These are phyloP conservation scores for Tiliacea citrago DNA, from an alignment of 2,888 invertebrate species.

Conservation along the genomic window DNA sequence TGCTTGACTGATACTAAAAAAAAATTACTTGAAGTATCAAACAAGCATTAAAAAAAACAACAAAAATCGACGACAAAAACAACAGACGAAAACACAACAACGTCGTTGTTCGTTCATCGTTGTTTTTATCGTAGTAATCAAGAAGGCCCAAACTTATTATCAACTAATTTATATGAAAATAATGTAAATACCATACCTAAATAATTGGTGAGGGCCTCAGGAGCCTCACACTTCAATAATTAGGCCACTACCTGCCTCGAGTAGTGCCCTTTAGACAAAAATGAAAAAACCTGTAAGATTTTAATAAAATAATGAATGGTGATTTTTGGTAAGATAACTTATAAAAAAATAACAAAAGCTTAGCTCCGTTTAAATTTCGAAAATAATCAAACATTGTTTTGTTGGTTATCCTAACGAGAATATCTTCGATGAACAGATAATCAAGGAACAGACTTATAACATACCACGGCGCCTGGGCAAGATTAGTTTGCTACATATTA, in stretches of 20 bases:
- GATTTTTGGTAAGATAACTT: no score
- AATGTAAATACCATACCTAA: not conserved
- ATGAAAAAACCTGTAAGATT: not conserved
- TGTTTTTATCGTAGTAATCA: not conserved
- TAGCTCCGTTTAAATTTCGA: not conserved
- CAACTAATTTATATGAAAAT: not conserved
- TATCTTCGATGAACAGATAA: slow-evolving; percentile 5
- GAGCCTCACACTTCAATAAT: not conserved
- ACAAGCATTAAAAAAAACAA: no score
- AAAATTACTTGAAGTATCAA: no score
- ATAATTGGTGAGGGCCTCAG: no score
- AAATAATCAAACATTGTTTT: not conserved
- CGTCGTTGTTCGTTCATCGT: no score
- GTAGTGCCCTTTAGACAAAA: not conserved
- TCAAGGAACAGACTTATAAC: slow-evolving; percentile 9
- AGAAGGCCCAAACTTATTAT: no score
- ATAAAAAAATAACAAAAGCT: not conserved
- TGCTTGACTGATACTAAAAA: not conserved
- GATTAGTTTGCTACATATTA: no score
- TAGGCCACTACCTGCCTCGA: no score
- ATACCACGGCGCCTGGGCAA: accelerated
- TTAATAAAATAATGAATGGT: not conserved
- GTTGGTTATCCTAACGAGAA: slow-evolving; percentile 17
- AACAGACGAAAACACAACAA: no score
- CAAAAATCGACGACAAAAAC: no score